phyloP scores from a whole-genome alignment of 2,888 invertebrate genomes.

The Azorinus chamasolen region DNA sequence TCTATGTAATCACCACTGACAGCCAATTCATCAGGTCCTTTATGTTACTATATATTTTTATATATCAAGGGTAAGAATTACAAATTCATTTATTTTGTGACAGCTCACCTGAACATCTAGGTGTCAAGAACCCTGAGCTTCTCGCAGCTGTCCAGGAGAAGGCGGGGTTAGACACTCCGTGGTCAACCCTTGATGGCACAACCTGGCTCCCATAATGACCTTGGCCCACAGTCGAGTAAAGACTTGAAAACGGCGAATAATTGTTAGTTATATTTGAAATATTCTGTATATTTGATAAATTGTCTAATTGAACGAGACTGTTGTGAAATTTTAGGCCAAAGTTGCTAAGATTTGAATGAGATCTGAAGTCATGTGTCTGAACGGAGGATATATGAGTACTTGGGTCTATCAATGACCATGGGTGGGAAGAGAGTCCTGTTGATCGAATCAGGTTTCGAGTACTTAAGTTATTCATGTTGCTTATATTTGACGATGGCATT shows the following conservation, averaged over 20 bases:
- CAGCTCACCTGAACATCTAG: constrained; percentile 59
- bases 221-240: constrained; percentile 49
- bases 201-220: constrained; percentile 34
- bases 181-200: constrained; percentile 42
- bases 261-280: constrained; percentile 50
- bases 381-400: constrained; percentile 7
- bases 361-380: constrained; percentile 40
- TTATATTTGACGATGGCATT: constrained; percentile 49
- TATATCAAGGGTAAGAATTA: too few relatives aligned
- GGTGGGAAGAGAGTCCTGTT: constrained; percentile 27
- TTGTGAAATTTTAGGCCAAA: constrained; percentile 60
- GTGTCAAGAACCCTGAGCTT: constrained; percentile 51
- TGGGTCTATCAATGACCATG: constrained; percentile 52
- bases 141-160: constrained; percentile 50
- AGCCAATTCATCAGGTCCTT: too few relatives aligned
- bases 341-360: constrained; percentile 45
- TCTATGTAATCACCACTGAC: too few relatives aligned
- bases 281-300: constrained; percentile 42
- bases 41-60: too few relatives aligned
- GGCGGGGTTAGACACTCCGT: constrained; percentile 45
- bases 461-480: constrained; percentile 44
- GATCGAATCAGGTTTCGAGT: constrained; percentile 47
- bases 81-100: too few relatives aligned
- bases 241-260: constrained; percentile 51
- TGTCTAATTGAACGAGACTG: constrained; percentile 60